Conservation (phyloP, 2,113 vertebrate genomes). For the Etheostoma spectabile region DNA sequence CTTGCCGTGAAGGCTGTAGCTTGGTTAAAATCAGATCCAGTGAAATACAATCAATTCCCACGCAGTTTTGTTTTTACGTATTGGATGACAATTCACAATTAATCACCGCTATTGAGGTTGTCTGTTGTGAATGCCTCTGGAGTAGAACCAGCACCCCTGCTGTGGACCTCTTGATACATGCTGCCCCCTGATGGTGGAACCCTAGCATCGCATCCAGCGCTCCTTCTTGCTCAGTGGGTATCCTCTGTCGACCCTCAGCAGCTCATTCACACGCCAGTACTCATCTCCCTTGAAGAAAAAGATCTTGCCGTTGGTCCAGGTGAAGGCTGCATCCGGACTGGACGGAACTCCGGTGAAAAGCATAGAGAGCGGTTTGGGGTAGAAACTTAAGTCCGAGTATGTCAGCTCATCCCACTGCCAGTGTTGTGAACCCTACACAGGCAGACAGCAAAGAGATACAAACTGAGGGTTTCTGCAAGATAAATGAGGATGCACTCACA, state of each 20-base stretch:
- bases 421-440: constrained; percentile 78
- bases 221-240: constrained; percentile 86
- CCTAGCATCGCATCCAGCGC: constrained; percentile 88
- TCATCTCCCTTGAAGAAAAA: constrained; percentile 89
- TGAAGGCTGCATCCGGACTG: constrained; percentile 84
- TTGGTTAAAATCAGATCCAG: constrained; percentile 26
- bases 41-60: constrained; percentile 17
- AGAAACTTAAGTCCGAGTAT: constrained; percentile 77
- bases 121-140: constrained; percentile 23
- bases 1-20: background rate
- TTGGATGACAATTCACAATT: background rate
- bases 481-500: background rate
- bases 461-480: background rate
- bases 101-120: constrained; percentile 38
- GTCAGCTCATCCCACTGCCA: constrained; percentile 91
- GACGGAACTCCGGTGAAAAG: constrained; percentile 86
- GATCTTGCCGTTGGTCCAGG: constrained; percentile 87
- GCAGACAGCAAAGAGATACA: background rate
- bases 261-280: constrained; percentile 87
- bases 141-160: constrained; percentile 19
- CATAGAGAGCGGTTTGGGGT: constrained; percentile 86
- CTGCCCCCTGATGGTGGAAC: constrained; percentile 61
- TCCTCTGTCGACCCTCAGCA: constrained; percentile 84
- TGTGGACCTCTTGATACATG: constrained; percentile 17
- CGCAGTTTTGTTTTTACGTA: background rate